Base-by-base conservation (phyloP, 2,888 invertebrate genomes). In the Himalopsyche anomala region DNA sequence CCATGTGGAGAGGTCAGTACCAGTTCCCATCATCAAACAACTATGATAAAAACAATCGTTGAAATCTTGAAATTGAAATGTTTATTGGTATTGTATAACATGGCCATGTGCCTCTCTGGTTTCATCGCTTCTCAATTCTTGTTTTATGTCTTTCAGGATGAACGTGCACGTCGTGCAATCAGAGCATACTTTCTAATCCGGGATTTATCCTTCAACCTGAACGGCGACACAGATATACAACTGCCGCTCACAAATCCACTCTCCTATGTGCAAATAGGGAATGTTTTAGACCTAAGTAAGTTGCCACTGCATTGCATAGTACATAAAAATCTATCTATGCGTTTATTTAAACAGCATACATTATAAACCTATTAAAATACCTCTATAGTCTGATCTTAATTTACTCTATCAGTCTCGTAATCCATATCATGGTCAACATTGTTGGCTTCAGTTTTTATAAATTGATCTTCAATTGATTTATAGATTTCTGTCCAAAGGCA, bases 231-330 rank as follows among this genome's bases (percentile, higher is more conserved):
- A 11, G 99, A 99, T 92, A 95, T 94, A 0, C 96, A 98, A 90
- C 93, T 99, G 90, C 99, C 99, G 0, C 92, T 99, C 82, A 97
- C 98, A 2, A 97, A 98, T 91, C 96, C 96, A 0, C 95, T 96
- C 88, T 96, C 96, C 88, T 97, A 98, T 90, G 98, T 99, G 83
- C 97, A 98, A 93, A 96, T 98, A 88, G 97, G 98, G 89, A 98
- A 99, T 91, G 97, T 98, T 87, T 95, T 99, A 90, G 99, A 99
- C 93, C 95, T 99, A 90, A 99, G 99, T 99, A 94, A 94, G 95
- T 92, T 82, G 84, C 51, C 51, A 51, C 51, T 51, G 51, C 45
- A 69, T 81, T n/a, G 51, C 15, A 40, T 79, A 15, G 19, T 8
- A 15, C 19, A 9, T 8, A 8, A 42, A 5, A 1, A 6, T 83